Conservation (phyloP, 2,797 vertebrate species). For the Spinus olivaceus region DNA sequence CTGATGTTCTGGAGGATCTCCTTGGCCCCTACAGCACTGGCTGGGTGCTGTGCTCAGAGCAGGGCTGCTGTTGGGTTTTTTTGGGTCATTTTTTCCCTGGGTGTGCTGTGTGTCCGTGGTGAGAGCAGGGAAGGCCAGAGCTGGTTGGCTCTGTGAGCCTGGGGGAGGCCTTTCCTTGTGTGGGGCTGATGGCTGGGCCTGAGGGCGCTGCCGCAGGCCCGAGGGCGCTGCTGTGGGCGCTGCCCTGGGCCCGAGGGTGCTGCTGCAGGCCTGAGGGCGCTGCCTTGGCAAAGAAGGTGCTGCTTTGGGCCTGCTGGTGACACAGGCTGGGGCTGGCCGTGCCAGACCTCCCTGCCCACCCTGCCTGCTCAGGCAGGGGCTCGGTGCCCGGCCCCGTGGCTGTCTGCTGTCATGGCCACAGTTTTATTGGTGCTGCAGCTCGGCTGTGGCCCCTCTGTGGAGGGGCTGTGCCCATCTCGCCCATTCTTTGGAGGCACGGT, state of each 20-base stretch:
- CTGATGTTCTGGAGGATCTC: neutral
- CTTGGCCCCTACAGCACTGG: neutral
- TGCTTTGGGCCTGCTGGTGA: neutral
- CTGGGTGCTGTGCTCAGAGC: rapidly evolving
- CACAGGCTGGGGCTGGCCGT: neutral
- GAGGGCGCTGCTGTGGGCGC: too few relatives aligned
- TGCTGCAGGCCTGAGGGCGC: too few relatives aligned
- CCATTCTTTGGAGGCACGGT: neutral
- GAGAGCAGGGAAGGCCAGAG: neutral
- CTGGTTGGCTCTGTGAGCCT: neutral
- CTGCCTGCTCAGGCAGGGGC: neutral
- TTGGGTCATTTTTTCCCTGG: neutral
- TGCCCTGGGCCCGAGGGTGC: too few relatives aligned
- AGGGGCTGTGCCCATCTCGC: neutral
- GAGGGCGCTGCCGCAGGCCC: neutral
- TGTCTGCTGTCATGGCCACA: neutral
- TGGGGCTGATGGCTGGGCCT: rapidly evolving
- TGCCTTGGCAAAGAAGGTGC: neutral
- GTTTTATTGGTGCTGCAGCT: neutral
- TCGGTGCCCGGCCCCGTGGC: rapidly evolving
- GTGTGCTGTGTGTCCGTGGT: rapidly evolving
- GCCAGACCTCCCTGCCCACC: neutral
- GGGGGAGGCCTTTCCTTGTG: rapidly evolving
- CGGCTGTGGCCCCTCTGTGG: rapidly evolving
- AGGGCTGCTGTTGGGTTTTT: neutral